phyloP scores from a whole-genome alignment of 2,888 invertebrate species.

The Tiphia femorata region DNA sequence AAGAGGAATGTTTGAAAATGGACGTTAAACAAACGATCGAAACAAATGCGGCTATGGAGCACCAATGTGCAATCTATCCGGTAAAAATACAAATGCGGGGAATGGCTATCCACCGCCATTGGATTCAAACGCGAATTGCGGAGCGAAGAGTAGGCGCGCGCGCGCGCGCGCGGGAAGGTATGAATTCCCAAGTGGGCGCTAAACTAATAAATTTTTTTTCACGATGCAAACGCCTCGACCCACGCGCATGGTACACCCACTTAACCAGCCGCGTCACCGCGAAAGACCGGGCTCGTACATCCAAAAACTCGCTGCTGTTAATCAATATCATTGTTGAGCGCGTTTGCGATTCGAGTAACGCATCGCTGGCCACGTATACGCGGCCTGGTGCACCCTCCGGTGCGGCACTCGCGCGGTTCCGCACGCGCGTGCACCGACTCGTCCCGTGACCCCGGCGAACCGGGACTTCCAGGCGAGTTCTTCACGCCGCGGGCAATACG shows the following conservation, averaged over 20 bases:
- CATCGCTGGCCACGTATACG: constrained; percentile 17
- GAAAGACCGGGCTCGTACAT: constrained; percentile 12
- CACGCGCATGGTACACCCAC: constrained; percentile 8
- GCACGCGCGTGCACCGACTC: neutral
- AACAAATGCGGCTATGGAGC: neutral
- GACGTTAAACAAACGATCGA: no score
- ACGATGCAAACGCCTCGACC: neutral
- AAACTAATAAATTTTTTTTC: constrained; percentile 11
- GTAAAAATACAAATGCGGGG: neutral
- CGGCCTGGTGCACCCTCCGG: constrained; percentile 5
- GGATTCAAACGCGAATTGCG: constrained; percentile 1
- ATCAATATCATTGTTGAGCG: constrained; percentile 45
- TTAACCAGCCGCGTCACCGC: constrained; percentile 8
- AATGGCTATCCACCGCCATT: neutral
- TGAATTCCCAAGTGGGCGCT: constrained; percentile 8
- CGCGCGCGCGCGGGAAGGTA: constrained; percentile 15
- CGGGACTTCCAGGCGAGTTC: no score
- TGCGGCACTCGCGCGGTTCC: constrained; percentile 2
- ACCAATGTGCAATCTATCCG: neutral
- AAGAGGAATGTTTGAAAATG: no score
- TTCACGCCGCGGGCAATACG: constrained; percentile 3
- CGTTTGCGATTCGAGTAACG: constrained; percentile 1
- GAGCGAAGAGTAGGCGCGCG: constrained; percentile 14
- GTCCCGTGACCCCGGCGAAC: constrained; percentile 6
- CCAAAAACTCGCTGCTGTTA: constrained; percentile 31